phyloP scores from a whole-genome alignment of 92 coral and sea anemone species.

The Siderastrea siderea region DNA sequence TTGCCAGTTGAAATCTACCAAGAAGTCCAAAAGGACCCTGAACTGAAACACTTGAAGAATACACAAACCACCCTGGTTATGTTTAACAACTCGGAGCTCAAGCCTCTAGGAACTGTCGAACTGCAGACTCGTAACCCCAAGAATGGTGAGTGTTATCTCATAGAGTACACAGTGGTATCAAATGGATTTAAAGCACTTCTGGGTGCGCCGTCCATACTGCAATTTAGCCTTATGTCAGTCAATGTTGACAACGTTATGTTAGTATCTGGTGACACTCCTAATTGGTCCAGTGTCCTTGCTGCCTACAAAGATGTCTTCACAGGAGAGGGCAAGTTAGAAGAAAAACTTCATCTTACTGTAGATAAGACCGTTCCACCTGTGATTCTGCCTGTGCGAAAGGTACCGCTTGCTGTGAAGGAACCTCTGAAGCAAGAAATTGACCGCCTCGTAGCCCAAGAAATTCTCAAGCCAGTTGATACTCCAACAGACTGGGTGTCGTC shows the following conservation, averaged over 20 bases:
- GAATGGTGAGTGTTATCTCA: constrained; percentile 18
- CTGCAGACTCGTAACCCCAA: constrained; percentile 56
- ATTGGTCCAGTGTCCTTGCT: background rate
- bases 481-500: constrained; percentile 19
- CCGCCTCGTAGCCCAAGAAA: constrained; percentile 14
- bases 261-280: background rate
- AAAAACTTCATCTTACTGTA: constrained; percentile 45
- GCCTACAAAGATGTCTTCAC: constrained; percentile 55
- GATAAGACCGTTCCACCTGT: constrained; percentile 62
- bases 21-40: background rate
- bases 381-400: constrained; percentile 48
- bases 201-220: constrained; percentile 48
- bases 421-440: no score
- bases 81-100: constrained; percentile 56
- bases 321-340: constrained; percentile 57
- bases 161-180: constrained; percentile 20
- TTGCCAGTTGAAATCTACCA: constrained; percentile 28
- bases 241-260: background rate
- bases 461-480: constrained; percentile 16
- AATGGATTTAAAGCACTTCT: constrained; percentile 45
- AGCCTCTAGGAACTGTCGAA: constrained; percentile 50
- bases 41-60: background rate
- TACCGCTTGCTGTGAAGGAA: constrained; percentile 50
- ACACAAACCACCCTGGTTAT: constrained; percentile 3
- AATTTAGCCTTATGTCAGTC: constrained; percentile 33